phyloP scores from a whole-genome alignment of 2,113 vertebrate species.

The Burhinus bistriatus region DNA sequence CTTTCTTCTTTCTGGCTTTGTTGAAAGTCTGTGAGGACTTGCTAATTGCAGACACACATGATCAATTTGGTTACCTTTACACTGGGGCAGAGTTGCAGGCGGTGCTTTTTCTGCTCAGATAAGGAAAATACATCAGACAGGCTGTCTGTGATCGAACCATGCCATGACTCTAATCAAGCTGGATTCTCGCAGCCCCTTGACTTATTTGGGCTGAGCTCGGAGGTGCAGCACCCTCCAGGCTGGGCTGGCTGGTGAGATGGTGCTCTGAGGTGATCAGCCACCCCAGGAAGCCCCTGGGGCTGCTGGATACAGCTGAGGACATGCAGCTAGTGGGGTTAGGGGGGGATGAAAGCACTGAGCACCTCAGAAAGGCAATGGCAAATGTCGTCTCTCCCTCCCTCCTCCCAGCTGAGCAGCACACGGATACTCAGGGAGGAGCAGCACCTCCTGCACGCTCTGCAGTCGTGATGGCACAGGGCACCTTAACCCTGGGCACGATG shows the following conservation, averaged over 20 bases:
- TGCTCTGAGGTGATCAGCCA: background rate
- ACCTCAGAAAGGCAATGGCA: background rate
- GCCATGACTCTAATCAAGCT: background rate
- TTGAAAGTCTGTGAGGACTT: background rate
- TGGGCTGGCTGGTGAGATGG: rapidly evolving
- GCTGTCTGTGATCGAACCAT: background rate
- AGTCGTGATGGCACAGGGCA: rapidly evolving
- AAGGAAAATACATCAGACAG: background rate
- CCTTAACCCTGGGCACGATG: background rate
- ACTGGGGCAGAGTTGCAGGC: background rate
- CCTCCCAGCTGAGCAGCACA: background rate
- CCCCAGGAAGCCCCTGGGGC: background rate
- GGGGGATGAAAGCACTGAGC: background rate
- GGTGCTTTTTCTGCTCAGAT: background rate
- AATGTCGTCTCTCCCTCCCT: background rate
- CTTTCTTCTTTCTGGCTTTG: background rate
- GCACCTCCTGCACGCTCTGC: background rate
- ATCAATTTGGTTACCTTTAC: background rate
- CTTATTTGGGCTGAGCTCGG: background rate
- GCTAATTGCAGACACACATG: background rate
- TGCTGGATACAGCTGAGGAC: background rate
- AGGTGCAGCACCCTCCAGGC: background rate
- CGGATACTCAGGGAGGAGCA: background rate
- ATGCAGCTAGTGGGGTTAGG: background rate
- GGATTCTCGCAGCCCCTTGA: background rate